Evolutionary conservation across 1,140 invertebrate genomes (phyloP), one percentile per base, ranked within the genome.

Genomic region (Drosophila sp.): DNA sequence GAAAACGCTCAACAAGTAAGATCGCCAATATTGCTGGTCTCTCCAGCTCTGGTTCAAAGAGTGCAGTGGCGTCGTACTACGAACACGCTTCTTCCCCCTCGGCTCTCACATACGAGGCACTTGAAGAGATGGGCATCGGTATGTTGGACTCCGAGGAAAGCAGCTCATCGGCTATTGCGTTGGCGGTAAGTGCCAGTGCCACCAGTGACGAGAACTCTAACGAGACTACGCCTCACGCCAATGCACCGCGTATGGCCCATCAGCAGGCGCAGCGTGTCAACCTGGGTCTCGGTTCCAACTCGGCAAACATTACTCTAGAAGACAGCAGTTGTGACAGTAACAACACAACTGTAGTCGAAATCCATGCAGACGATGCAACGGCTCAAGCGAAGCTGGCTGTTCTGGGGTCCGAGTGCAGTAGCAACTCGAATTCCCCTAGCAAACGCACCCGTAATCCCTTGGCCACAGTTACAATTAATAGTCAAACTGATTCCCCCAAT

Each of bases 101-200:
- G 0, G 68, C 68, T 27, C 79, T 90, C 0, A 87, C 90, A 2
- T 89, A 32, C 58, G 90, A 91, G 64, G 73, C 80, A 32, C 76
- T 92, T 11, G 90, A 91, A 60, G 90, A 92, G 60, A 92, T 92
- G 91, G 91, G 91, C 63, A 83, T 92, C 17, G 90, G 85, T 1
- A 91, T 92, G 91, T 60, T 92, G 38, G 91, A 92, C 62, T 92
- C 91, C 0, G 91, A 92, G 57, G 91, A 92, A 56, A 91, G 90
- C 61, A 84, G 90, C 32, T 92, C 91, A 1, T 92, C 90, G 1
- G 81, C 90, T 11, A 90, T 90, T 44, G 82, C 77, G 0, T 61
- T 91, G 23, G 84, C 79, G 0, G 72, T 87, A 4, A 84, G 82
- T 40, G 70, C 70, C 2, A 82, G 80, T 54, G 71, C 70, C 4